These are phyloP conservation scores for Megalops cyprinoides DNA, from an alignment of 2,797 vertebrate genomes.

Conservation along the genomic window DNA sequence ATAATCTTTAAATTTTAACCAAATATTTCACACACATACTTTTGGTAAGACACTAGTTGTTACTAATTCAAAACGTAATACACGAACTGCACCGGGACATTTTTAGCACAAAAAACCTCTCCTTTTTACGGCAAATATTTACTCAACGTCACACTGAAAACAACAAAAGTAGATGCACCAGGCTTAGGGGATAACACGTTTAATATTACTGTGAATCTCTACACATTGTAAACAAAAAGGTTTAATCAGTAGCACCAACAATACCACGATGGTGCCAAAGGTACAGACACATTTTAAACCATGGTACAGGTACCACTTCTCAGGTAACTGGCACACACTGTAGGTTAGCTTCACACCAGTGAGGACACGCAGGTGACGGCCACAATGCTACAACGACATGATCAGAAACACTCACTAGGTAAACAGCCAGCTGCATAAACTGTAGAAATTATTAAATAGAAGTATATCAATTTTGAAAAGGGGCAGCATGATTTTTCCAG, in stretches of 20 bases:
- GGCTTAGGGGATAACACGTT: background rate
- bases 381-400: background rate
- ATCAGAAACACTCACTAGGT: background rate
- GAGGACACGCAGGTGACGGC: background rate
- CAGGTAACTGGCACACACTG: background rate
- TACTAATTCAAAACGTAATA: too few relatives aligned
- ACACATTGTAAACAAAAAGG: slow-evolving; percentile 7
- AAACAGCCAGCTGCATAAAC: background rate
- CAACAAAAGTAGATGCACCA: background rate
- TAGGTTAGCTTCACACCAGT: background rate
- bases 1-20: too few relatives aligned
- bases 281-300: background rate
- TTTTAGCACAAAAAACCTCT: too few relatives aligned
- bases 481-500: background rate
- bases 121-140: background rate
- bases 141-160: background rate
- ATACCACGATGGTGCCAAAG: too few relatives aligned
- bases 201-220: background rate
- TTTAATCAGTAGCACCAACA: background rate
- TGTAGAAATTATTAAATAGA: background rate
- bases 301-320: background rate
- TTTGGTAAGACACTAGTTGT: too few relatives aligned
- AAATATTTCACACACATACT: too few relatives aligned
- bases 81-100: too few relatives aligned
- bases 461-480: background rate